Evolutionary conservation across 2,888 invertebrate genomes (phyloP).

Genomic region (Sphinx pinastri): DNA sequence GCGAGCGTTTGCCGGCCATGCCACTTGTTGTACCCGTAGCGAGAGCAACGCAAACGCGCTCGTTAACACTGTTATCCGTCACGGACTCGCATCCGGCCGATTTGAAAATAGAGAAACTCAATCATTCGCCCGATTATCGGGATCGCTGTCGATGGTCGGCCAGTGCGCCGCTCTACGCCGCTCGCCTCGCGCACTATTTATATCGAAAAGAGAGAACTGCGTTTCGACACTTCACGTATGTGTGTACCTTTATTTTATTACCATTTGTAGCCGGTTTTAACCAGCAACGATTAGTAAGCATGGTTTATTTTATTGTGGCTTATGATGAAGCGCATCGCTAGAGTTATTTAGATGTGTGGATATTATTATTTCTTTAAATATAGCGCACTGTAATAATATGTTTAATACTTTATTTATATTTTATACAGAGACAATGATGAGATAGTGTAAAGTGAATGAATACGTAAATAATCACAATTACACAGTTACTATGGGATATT

Average conservation of each 20-base stretch:
- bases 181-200: slow-evolving; percentile 78
- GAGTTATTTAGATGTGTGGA: slow-evolving; percentile 43
- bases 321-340: slow-evolving; percentile 62
- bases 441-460: too few relatives aligned
- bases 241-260: slow-evolving; percentile 78
- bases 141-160: slow-evolving; percentile 81
- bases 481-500: too few relatives aligned
- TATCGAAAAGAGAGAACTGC: slow-evolving; percentile 77
- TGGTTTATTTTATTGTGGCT: slow-evolving; percentile 71
- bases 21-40: slow-evolving; percentile 35
- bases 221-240: slow-evolving; percentile 77
- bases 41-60: slow-evolving; percentile 58
- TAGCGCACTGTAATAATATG: neutral
- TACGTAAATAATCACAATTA: too few relatives aligned
- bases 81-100: slow-evolving; percentile 62
- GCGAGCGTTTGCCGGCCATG: slow-evolving; percentile 54
- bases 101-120: slow-evolving; percentile 83
- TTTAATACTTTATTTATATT: too few relatives aligned
- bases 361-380: slow-evolving; percentile 19
- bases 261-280: slow-evolving; percentile 81
- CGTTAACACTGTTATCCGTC: slow-evolving; percentile 49
- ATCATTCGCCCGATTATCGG: slow-evolving; percentile 80
- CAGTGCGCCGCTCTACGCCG: slow-evolving; percentile 66
- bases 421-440: too few relatives aligned
- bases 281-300: slow-evolving; percentile 74